Conservation (phyloP, 2,888 invertebrate species). For the Napeogenes inachia region DNA sequence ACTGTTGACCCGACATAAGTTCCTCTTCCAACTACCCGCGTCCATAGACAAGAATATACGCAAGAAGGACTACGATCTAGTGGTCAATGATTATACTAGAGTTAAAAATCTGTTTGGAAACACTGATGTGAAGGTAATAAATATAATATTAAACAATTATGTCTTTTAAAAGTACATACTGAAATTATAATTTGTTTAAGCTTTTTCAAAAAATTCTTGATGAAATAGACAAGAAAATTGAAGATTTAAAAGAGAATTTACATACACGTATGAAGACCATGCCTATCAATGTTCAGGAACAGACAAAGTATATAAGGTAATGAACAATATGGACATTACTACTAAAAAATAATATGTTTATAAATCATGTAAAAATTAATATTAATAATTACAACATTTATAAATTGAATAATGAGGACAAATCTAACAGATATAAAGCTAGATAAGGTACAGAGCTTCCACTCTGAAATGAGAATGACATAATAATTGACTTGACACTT, state of each 20-base stretch:
- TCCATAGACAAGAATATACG: constrained; percentile 95
- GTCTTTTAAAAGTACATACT: neutral
- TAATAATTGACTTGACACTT: too few relatives aligned
- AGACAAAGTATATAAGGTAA: constrained; percentile 94
- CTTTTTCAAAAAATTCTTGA: constrained; percentile 91
- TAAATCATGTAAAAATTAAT: neutral
- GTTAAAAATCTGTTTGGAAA: constrained; percentile 97
- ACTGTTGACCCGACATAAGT: constrained; percentile 94
- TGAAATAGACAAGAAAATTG: constrained; percentile 94
- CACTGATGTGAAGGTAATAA: constrained; percentile 86
- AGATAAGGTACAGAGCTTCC: too few relatives aligned
- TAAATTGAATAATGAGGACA: too few relatives aligned
- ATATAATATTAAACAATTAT: neutral
- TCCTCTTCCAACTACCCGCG: constrained; percentile 96
- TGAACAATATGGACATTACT: constrained; percentile 39
- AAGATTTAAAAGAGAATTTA: constrained; percentile 87
- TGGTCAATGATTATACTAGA: constrained; percentile 97
- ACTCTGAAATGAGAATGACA: too few relatives aligned
- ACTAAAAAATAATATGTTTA: too few relatives aligned
- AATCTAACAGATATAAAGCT: too few relatives aligned
- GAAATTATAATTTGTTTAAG: constrained; percentile 47
- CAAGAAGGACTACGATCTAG: constrained; percentile 96
- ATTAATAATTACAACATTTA: too few relatives aligned
- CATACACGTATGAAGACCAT: constrained; percentile 90
- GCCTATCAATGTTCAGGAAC: constrained; percentile 95